Conservation (phyloP, 1,140 invertebrate species). For the Drosophila neocordata region DNA sequence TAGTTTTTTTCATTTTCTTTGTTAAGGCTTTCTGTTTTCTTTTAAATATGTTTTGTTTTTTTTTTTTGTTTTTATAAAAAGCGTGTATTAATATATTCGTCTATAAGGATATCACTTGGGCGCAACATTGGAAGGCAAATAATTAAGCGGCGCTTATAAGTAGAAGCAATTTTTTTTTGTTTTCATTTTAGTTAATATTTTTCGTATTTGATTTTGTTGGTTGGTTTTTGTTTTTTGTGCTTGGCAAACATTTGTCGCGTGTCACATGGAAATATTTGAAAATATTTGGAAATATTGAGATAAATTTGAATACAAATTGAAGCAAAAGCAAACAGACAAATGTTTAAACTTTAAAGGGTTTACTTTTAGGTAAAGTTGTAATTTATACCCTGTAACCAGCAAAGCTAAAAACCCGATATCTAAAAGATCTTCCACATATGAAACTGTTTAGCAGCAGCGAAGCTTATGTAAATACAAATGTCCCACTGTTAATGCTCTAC, state of each 20-base stretch:
- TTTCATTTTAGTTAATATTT: conserved; percentile 9
- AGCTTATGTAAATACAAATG: no score
- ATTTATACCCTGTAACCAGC: background rate
- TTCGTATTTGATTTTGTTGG: conserved; percentile 13
- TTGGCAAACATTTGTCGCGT: conserved; percentile 11
- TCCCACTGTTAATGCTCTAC: no score
- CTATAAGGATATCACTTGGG: conserved; percentile 77
- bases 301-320: conserved; percentile 7
- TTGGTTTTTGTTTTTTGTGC: conserved; percentile 1
- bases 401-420: no score
- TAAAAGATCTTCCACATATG: no score
- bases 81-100: conserved; percentile 82
- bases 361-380: background rate
- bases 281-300: background rate
- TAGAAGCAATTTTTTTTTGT: conserved; percentile 35
- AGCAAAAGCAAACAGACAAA: conserved; percentile 8
- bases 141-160: conserved; percentile 70
- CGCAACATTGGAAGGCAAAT: conserved; percentile 70
- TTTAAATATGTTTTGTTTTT: conserved; percentile 29
- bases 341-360: background rate
- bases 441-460: no score
- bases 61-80: conserved; percentile 51
- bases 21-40: conserved; percentile 17
- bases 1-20: conserved; percentile 43
- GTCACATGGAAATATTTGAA: conserved; percentile 13